Evolutionary conservation across 2,888 invertebrate genomes (phyloP), one percentile per base, ranked within the genome.

Genomic region (Aphodius sticticus): DNA sequence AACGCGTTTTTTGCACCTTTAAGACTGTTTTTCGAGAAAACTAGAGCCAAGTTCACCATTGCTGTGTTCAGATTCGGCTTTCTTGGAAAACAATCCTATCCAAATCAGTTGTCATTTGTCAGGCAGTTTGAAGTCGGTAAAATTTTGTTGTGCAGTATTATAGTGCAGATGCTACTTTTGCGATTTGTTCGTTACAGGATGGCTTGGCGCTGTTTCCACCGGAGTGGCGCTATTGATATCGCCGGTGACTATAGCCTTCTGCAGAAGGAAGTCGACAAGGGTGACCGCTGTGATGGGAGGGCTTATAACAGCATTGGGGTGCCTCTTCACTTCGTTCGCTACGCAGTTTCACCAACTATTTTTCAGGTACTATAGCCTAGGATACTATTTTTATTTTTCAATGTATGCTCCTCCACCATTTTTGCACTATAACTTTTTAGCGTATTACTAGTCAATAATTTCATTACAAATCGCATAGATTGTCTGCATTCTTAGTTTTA

Each of bases 291-390:
- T 97, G 76, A 94, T 96, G 86, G 96, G 96, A 76, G 96, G 96
- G 7, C 92, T 97, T 82, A 93, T 96, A 77, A 95, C 96, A 53
- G 96, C 96, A 2, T 92, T 97, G 16, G 97, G 96, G 77, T 96
- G 96, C 86, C 93, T 97, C 82, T 97, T 97, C 90, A 95, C 96
- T 7, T 96, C 96, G 80, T 97, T 97, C 88, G 96, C 96, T 80
- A 94, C 95, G 80, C 95, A 96, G 89, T 95, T 96, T 88, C 96
- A 96, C 90, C 97, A 97, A 88, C 92, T 96, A 81, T 96, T 96
- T 91, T 95, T 96, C 92, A 96, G 96, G 90, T 96, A 26, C 26
- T 26, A 26, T 26, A 26, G 3, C 26, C 82, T 81, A 38, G 72
- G 9, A 36, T 6, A n/a, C 69, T 2, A 26, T 26, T 37, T 35